Evolutionary conservation across 2,888 invertebrate genomes (phyloP).

Genomic region (Polymixis flavicincta): DNA sequence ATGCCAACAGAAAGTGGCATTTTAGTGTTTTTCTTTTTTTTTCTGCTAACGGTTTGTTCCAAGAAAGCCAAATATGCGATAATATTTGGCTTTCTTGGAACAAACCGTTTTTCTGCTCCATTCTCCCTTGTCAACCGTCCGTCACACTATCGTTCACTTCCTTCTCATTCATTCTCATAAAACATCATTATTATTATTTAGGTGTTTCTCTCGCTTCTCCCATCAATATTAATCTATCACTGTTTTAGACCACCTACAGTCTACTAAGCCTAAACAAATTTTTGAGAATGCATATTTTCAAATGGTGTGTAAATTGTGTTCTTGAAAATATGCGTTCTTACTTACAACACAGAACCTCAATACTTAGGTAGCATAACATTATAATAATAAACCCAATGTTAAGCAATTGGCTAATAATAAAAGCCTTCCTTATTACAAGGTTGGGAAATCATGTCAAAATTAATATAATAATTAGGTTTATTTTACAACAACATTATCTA

Average conservation of each 20-base stretch:
- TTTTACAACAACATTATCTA: background rate
- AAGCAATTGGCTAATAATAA: constrained; percentile 32
- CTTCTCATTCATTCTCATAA: too few relatives aligned
- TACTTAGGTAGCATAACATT: constrained; percentile 39
- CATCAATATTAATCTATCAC: background rate
- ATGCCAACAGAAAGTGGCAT: background rate
- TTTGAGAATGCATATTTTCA: background rate
- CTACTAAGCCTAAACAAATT: background rate
- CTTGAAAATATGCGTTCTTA: constrained; percentile 1
- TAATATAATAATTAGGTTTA: constrained; percentile 18
- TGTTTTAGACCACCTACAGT: too few relatives aligned
- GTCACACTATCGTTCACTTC: background rate
- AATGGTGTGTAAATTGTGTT: background rate
- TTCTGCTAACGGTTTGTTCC: too few relatives aligned
- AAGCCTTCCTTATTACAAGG: constrained; percentile 19
- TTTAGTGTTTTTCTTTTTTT: background rate
- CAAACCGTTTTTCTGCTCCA: background rate
- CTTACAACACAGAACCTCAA: constrained; percentile 35
- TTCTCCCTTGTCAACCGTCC: too few relatives aligned
- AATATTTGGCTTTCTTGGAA: background rate
- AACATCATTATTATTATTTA: too few relatives aligned
- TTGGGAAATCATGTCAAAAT: constrained; percentile 30
- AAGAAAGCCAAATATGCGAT: too few relatives aligned
- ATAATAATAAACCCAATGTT: constrained; percentile 25
- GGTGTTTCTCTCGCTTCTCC: background rate